These are phyloP conservation scores for Vipera latastei DNA, from an alignment of 2,797 vertebrate species.

Conservation along the genomic window DNA sequence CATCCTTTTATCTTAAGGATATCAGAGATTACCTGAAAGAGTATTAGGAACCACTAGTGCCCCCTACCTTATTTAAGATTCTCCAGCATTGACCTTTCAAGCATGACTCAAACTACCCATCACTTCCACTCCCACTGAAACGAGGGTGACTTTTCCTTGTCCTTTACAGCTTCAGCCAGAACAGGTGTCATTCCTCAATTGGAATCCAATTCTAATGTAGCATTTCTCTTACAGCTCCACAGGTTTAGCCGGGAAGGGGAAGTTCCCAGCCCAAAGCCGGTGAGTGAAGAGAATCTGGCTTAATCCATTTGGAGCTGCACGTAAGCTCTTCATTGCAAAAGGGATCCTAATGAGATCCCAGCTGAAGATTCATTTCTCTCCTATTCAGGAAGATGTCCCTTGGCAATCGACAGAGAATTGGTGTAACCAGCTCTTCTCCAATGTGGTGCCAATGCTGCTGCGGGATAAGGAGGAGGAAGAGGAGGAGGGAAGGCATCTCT, in stretches of 20 bases:
- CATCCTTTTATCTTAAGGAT: not conserved
- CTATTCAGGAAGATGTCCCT: slow-evolving; percentile 67
- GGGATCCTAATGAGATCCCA: not conserved
- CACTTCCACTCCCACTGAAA: not conserved
- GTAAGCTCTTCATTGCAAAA: not conserved
- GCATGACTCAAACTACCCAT: not conserved
- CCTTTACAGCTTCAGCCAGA: not conserved
- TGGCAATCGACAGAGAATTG: slow-evolving; percentile 80
- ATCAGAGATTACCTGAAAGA: not conserved
- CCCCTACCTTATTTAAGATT: not conserved
- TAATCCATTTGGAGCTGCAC: not conserved
- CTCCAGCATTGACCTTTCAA: not conserved
- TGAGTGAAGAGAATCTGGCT: slow-evolving; percentile 42
- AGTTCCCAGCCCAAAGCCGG: slow-evolving; percentile 62
- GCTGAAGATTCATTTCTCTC: not conserved
- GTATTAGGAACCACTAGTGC: too few relatives aligned
- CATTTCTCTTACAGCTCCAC: slow-evolving; percentile 68
- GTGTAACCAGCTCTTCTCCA: slow-evolving; percentile 86
- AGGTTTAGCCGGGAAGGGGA: slow-evolving; percentile 71
- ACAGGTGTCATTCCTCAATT: too few relatives aligned
- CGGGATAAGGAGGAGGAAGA: slow-evolving; percentile 77
- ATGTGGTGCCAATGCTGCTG: slow-evolving; percentile 79
- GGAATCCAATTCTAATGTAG: not conserved
- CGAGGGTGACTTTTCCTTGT: not conserved
- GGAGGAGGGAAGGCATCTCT: slow-evolving; percentile 77